Evolutionary conservation across 2,113 vertebrate species (phyloP), one percentile per base, ranked within the genome.

Genomic region (Cinclus mexicanus): DNA sequence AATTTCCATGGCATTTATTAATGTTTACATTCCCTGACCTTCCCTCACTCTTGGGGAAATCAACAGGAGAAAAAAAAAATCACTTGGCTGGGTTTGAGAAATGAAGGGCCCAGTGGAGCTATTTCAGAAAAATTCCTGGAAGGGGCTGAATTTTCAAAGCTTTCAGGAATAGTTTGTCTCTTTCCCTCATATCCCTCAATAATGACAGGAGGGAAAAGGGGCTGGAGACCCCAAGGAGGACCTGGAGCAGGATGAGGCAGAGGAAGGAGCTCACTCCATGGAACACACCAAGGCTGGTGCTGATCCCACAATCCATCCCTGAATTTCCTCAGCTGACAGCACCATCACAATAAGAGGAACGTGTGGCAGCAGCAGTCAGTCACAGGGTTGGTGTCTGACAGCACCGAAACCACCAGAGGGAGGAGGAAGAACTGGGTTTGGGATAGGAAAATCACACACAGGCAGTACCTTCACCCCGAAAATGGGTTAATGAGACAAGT

Each of bases 121-220:
- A 57, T 2, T 53, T 28, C 52, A 24, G 25, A 28, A 56, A 63
- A 59, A 47, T 42, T 79, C 63, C 20, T 83, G 18, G 37, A 67
- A 88, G 16, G 24, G n/a, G 44, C 2, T 56, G 79, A 33, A 47
- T 41, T 87, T 84, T 47, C 9, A 1, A n/a, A 63, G 20, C 1
- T 14, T 25, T 83, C 14, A 31, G 72, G 18, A 49, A 28, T 12
- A 23, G 14, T 50, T 1, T 33, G 39, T 6, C 11, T 70, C 57
- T 63, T 46, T 7, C 31, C 44, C 42, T 53, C n/a, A 1, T 8
- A 16, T 14, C 3, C 7, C 42, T 31, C 52, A 3, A 26, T 14
- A 3, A 18, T 4, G 11, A 2, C 31, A 23, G 57, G 26, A 53
- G 37, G 28, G 39, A 2, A 24, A 28, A 0, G 4, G 41, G 33